These are phyloP conservation scores for Chelonia mydas DNA, from an alignment of 2,797 vertebrate species.

Conservation along the genomic window DNA sequence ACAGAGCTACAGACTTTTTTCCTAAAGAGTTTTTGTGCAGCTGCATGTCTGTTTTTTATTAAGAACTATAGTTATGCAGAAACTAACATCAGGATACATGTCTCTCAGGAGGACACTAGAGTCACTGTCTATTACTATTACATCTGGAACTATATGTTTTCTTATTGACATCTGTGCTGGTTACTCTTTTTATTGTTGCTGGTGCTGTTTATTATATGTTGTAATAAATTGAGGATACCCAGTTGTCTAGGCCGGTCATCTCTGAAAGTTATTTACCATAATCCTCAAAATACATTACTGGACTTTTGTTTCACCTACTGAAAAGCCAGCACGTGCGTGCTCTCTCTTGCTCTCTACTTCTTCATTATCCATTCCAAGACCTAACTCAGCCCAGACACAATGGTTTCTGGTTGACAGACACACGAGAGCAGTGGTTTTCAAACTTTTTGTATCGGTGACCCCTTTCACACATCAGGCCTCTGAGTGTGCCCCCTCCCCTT, in stretches of 20 bases:
- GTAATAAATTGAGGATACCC: neutral
- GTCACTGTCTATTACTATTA: neutral
- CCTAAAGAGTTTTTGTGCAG: neutral
- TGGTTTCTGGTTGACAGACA: neutral
- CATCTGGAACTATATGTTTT: neutral
- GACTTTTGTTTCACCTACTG: neutral
- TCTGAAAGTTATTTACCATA: neutral
- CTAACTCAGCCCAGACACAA: neutral
- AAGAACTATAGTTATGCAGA: neutral
- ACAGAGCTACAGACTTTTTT: neutral
- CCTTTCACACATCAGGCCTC: too few relatives aligned
- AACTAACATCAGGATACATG: neutral
- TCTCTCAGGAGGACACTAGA: neutral
- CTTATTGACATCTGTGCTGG: neutral
- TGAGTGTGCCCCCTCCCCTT: too few relatives aligned
- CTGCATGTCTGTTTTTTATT: neutral
- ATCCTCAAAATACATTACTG: neutral
- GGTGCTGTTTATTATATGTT: neutral
- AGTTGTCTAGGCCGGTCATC: neutral
- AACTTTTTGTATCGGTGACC: too few relatives aligned
- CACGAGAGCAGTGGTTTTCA: neutral
- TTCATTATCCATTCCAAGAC: neutral
- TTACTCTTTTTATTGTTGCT: neutral
- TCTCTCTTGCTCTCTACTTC: neutral
- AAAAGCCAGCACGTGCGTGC: neutral